These are phyloP conservation scores for Agrochola circellaris DNA, from an alignment of 2,888 invertebrate genomes.

Conservation along the genomic window DNA sequence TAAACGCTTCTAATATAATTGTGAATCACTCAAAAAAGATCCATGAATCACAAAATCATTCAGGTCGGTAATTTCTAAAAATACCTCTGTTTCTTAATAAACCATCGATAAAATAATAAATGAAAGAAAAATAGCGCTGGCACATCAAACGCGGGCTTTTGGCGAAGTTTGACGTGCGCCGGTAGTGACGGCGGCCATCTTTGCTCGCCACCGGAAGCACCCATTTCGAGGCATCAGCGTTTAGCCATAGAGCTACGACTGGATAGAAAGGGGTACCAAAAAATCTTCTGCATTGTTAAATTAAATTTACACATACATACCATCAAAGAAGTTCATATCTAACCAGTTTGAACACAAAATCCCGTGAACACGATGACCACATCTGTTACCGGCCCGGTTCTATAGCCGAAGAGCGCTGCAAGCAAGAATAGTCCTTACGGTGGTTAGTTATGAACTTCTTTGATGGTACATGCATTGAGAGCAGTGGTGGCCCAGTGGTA, in stretches of 20 bases:
- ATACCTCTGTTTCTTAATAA: constrained; percentile 14
- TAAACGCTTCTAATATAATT: no score
- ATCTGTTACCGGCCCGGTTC: no score
- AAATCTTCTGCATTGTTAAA: neutral
- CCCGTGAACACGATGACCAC: no score
- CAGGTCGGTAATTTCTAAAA: constrained; percentile 3
- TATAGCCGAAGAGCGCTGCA: no score
- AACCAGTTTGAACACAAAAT: no score
- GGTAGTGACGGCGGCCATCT: constrained; percentile 86
- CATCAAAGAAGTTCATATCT: no score
- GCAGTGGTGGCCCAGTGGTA: no score
- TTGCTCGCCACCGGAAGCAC: constrained; percentile 84
- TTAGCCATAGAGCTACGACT: constrained; percentile 76
- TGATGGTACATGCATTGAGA: neutral
- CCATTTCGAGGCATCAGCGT: constrained; percentile 88
- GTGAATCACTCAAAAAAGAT: neutral
- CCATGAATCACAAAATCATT: neutral
- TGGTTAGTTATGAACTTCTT: no score
- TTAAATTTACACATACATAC: no score
- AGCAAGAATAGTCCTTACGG: no score
- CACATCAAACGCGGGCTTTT: constrained; percentile 78
- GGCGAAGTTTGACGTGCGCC: constrained; percentile 80
- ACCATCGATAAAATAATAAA: constrained; percentile 47
- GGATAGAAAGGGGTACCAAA: constrained; percentile 61
- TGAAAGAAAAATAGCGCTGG: constrained; percentile 59